phyloP scores from a whole-genome alignment of 2,888 invertebrate species.

The Pegoplata infirma region DNA sequence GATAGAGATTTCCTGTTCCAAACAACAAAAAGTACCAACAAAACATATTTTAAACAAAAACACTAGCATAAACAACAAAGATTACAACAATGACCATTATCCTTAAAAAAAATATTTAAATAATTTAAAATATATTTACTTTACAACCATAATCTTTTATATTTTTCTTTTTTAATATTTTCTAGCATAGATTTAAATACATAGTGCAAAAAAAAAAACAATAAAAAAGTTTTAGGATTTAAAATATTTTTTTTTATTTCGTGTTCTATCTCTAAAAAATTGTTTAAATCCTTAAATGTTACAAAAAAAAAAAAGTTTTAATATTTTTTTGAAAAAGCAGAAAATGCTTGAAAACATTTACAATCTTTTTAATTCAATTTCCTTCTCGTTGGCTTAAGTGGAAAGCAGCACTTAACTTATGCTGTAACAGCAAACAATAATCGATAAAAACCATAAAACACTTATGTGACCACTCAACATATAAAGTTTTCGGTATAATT shows the following conservation, averaged over 20 bases:
- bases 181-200: neutral
- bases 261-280: neutral
- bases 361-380: conserved; percentile 42
- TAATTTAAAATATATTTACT: neutral
- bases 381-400: conserved; percentile 15
- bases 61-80: neutral
- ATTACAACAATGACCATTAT: neutral
- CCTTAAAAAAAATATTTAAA: neutral
- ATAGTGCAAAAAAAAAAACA: neutral
- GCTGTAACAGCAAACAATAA: conserved; percentile 5
- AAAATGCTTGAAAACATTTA: neutral
- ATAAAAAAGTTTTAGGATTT: neutral
- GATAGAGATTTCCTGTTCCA: neutral
- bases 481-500: too few relatives aligned
- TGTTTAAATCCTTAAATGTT: neutral
- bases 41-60: neutral
- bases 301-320: neutral
- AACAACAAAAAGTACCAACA: neutral
- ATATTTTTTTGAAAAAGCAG: neutral
- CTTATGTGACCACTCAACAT: conserved; percentile 48
- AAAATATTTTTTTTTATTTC: neutral
- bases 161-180: neutral
- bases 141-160: neutral
- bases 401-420: conserved; percentile 5
- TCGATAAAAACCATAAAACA: conserved; percentile 54